Evolutionary conservation across 1,140 invertebrate species (phyloP), one percentile per base, ranked within the genome.

Genomic region (Mycetomoellerius zeteki): DNA sequence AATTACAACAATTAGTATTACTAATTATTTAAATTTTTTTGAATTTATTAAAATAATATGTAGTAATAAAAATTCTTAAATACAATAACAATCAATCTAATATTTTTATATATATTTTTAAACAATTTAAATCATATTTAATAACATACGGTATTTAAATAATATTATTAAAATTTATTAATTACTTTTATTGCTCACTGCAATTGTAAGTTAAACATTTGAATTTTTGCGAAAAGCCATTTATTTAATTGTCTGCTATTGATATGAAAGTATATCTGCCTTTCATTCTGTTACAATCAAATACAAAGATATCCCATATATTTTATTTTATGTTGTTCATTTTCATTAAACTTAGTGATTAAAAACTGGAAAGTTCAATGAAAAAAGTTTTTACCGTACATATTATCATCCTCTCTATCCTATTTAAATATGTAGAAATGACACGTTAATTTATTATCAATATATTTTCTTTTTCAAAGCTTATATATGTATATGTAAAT

Each of bases 281-380:
- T 52, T 52, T 1, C 6, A 24, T 72, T 72, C 43, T 71, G 19
- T 50, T 8, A 14, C 27, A 52, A 72, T 69, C 50, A 50, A 33
- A 43, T 12, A 10, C 47, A 69, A 50, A 69, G 16, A n/a, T n/a
- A n/a, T n/a, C n/a, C 33, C 19, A n/a, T 72, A 14, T 16, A 75
- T 33, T 76, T 76, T 58, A 24, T 24, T 30, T 76, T 76, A 76
- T 19, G 54, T 76, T 16, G 33, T 76, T 27, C 16, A 60, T 76
- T 43, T 76, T 76, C 33, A 60, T 76, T 43, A 76, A 76, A 72
- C 43, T 72, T 37, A 50, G 14, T 52, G 24, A 72, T 72, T 76
- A 60, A 60, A 33, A 76, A 76, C 27, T 56, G 14, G n/a, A 43
- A 60, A 76, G 10, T 60, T 0, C 0, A 60, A 43, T 60, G 54